Conservation (phyloP, 2,888 invertebrate genomes). For the Abrostola tripartita region DNA sequence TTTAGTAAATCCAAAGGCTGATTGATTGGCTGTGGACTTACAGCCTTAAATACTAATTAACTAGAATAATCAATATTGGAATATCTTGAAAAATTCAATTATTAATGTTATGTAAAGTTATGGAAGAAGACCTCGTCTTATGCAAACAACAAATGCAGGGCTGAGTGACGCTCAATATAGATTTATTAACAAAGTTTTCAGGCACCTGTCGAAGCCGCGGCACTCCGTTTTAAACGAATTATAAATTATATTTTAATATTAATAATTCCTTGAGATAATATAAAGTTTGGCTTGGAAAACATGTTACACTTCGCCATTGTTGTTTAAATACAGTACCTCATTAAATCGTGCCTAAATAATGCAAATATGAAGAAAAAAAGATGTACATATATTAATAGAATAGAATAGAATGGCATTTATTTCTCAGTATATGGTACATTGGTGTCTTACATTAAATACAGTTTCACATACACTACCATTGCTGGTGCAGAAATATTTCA, state of each 20-base stretch:
- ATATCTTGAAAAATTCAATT: neutral
- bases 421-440: too few species aligned
- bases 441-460: too few species aligned
- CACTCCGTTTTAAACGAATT: slow-evolving; percentile 55
- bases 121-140: slow-evolving; percentile 31
- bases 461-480: too few species aligned
- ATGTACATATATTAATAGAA: too few species aligned
- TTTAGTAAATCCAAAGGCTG: too few species aligned
- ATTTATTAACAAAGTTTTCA: slow-evolving; percentile 72
- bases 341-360: too few species aligned
- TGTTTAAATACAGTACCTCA: neutral
- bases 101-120: neutral
- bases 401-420: too few species aligned
- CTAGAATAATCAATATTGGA: neutral
- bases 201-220: slow-evolving; percentile 54
- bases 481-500: too few species aligned
- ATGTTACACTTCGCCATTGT: neutral
- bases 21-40: too few species aligned
- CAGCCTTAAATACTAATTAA: neutral
- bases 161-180: slow-evolving; percentile 61
- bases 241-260: slow-evolving; percentile 63
- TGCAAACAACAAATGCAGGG: slow-evolving; percentile 38
- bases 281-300: slow-evolving; percentile 1
- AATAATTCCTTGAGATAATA: slow-evolving; percentile 22
- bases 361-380: too few species aligned